These are phyloP conservation scores for Cyprinodon brontotheroides DNA, from an alignment of 2,113 vertebrate species.

Conservation along the genomic window DNA sequence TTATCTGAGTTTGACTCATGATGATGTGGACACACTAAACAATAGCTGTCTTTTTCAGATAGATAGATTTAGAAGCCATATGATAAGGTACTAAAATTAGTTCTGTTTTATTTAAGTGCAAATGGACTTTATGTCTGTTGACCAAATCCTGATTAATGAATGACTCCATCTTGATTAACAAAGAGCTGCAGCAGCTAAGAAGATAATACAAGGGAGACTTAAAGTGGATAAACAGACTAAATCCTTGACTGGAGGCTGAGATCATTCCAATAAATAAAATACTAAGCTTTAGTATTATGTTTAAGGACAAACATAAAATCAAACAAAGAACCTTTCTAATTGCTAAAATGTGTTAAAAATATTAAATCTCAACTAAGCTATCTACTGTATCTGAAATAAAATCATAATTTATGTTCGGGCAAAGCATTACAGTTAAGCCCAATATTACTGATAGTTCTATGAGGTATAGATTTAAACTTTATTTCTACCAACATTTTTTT, in stretches of 20 bases:
- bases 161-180: slow-evolving; percentile 3
- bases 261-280: background rate
- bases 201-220: background rate
- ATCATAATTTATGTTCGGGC: background rate
- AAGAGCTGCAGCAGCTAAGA: slow-evolving; percentile 15
- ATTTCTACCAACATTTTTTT: background rate
- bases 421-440: background rate
- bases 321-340: background rate
- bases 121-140: background rate
- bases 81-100: background rate
- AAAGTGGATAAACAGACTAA: background rate
- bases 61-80: background rate
- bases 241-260: slow-evolving; percentile 1
- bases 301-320: background rate
- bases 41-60: slow-evolving; percentile 1
- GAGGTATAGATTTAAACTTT: background rate
- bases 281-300: background rate
- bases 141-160: background rate
- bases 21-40: slow-evolving; percentile 36
- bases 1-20: slow-evolving; percentile 42
- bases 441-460: background rate
- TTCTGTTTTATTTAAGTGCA: background rate
- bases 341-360: background rate
- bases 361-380: background rate
- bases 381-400: background rate